Percentiles rank a stretch among this genome's conserved stretches.
Conservation (phyloP, 2,797 vertebrate genomes). For the Yasuhikotakia modesta region DNA sequence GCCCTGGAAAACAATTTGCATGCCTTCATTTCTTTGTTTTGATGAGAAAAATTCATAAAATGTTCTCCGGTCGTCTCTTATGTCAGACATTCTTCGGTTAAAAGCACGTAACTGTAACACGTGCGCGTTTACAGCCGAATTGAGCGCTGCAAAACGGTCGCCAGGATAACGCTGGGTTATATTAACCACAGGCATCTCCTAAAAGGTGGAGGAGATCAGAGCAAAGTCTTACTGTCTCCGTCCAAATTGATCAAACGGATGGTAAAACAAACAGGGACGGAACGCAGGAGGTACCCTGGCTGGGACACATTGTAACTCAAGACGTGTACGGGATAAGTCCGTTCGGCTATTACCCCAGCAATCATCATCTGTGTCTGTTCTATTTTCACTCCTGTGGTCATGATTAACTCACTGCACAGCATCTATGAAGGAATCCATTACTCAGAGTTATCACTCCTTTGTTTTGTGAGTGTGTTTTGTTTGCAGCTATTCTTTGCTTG, state of each 20-base stretch:
- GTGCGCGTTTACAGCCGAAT: constrained; percentile 44
- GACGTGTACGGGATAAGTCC: constrained; percentile 22
- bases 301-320: constrained; percentile 48
- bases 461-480: constrained; percentile 59
- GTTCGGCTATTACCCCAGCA: constrained; percentile 3
- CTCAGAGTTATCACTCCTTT: constrained; percentile 54
- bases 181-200: constrained; percentile 54
- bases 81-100: constrained; percentile 34
- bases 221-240: constrained; percentile 42
- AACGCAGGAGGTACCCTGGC: constrained; percentile 42
- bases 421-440: constrained; percentile 57
- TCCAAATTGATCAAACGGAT: constrained; percentile 50
- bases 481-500: constrained; percentile 60
- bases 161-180: constrained; percentile 43
- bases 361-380: constrained; percentile 48
- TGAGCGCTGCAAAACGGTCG: constrained; percentile 32
- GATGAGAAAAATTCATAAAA: constrained; percentile 4
- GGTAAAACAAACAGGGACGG: constrained; percentile 54
- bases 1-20: background rate
- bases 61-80: constrained; percentile 9
- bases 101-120: constrained; percentile 35
- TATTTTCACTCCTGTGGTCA: constrained; percentile 68
- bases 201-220: constrained; percentile 46
- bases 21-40: constrained; percentile 11
- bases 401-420: constrained; percentile 66